These are phyloP conservation scores for Serripes groenlandicus DNA, from an alignment of 2,888 invertebrate species.

Conservation along the genomic window DNA sequence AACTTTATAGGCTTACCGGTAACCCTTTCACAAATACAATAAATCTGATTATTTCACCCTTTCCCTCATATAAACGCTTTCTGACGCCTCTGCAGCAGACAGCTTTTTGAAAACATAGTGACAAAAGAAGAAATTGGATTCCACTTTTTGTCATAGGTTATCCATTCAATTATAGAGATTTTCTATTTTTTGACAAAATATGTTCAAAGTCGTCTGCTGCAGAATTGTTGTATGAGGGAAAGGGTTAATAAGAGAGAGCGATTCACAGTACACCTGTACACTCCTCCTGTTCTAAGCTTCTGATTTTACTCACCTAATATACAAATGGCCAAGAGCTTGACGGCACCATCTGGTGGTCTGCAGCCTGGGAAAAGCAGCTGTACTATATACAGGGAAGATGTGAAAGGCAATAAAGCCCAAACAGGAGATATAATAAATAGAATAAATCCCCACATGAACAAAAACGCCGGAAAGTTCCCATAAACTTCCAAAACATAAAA, in stretches of 20 bases:
- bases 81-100: not conserved
- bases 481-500: slow-evolving; percentile 70
- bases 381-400: slow-evolving; percentile 69
- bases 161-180: not conserved
- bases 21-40: too few species aligned
- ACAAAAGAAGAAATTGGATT: not conserved
- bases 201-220: not conserved
- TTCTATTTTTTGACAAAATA: not conserved
- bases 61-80: not conserved
- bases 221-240: not conserved
- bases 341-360: slow-evolving; percentile 61
- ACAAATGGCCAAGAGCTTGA: slow-evolving; percentile 69
- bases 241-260: too few species aligned
- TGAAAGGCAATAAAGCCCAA: slow-evolving; percentile 70
- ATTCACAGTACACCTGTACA: too few species aligned
- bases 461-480: slow-evolving; percentile 71
- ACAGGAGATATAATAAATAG: slow-evolving; percentile 68
- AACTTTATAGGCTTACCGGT: too few species aligned
- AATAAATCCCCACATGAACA: slow-evolving; percentile 75
- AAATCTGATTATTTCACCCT: not conserved
- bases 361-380: slow-evolving; percentile 69
- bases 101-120: not conserved
- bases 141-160: not conserved
- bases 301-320: slow-evolving; percentile 66
- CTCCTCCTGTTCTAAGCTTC: not conserved